Base-by-base conservation (phyloP, 2,797 vertebrate genomes). In the Propithecus perrieri region DNA sequence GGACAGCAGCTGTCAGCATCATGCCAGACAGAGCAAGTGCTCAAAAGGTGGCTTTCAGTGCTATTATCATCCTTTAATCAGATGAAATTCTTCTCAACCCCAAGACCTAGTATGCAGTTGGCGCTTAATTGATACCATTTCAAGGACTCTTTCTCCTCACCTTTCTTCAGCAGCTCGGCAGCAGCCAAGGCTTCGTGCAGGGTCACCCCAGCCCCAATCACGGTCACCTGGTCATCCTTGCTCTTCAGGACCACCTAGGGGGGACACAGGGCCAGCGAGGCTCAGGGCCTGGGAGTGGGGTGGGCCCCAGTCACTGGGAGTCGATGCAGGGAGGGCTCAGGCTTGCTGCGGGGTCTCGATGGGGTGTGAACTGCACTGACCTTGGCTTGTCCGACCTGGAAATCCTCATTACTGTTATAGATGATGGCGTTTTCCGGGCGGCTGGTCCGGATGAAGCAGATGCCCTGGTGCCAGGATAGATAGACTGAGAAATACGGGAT, bases 391-490 rank as follows among this genome's bases (percentile, higher is more conserved):
- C 99, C 99, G 41, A 99, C 98, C 81, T 99, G 99, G 98, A 99
- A 99, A 80, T 99, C 99, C 95, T 99, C 99, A 0, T 98, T 99
- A 98, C 98, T 99, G 98, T 99, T 99, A 87, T 99, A 99, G 98
- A 99, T 99, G 97, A 99, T 98, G 69, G 99, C 89, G 7, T 98
- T 99, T 98, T 99, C 99, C 72, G 99, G 99, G 97, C 99, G 99
- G 98, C 99, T 99, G 85, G 99, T 99, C 94, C 99, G 98, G 98
- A 99, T 99, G 98, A 99, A 99, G 97, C 99, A 99, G 98, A 99
- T 98, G 85, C 99, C 99, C 99, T 99, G 91, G 95, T 85, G 95
- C 24, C 4, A 0, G 97, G 97, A 96, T 24, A 97, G 97, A 97
- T 5, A 53, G 35, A 89, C 4, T 4, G 20, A 95, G 86, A 57